phyloP scores from a whole-genome alignment of 2,113 vertebrate species.

The Stercorarius parasiticus region DNA sequence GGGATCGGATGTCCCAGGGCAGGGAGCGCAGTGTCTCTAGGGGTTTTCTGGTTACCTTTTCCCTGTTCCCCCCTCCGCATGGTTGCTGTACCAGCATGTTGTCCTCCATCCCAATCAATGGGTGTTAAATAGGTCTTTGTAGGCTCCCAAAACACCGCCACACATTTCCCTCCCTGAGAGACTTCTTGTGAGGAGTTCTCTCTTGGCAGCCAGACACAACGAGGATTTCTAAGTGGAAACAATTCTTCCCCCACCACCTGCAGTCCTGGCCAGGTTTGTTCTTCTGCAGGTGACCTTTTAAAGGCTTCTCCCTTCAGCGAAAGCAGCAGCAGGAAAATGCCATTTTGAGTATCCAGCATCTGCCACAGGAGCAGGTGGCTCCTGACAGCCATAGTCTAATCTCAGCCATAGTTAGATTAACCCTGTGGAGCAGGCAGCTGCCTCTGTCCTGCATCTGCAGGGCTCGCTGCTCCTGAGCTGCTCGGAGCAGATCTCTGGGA shows the following conservation, averaged over 20 bases:
- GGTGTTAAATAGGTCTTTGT: background rate
- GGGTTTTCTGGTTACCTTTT: background rate
- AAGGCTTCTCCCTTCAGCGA: background rate
- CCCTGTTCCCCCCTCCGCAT: background rate
- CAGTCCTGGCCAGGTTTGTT: background rate
- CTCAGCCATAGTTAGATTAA: background rate
- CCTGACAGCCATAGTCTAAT: background rate
- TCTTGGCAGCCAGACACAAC: background rate
- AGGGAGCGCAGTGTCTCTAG: background rate
- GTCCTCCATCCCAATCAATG: background rate
- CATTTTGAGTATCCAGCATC: background rate
- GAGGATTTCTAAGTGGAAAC: background rate
- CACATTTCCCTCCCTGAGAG: background rate
- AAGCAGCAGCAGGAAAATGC: background rate
- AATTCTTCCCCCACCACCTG: background rate
- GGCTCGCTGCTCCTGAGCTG: background rate
- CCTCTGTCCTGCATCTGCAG: background rate
- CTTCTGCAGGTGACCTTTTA: constrained; percentile 15
- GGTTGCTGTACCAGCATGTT: background rate
- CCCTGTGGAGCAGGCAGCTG: background rate
- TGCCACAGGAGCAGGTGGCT: background rate
- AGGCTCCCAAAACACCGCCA: background rate
- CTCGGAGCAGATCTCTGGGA: background rate
- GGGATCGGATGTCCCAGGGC: background rate
- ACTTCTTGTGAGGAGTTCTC: background rate